phyloP scores from a whole-genome alignment of 2,888 invertebrate genomes.

The Tetramorium bicarinatum region DNA sequence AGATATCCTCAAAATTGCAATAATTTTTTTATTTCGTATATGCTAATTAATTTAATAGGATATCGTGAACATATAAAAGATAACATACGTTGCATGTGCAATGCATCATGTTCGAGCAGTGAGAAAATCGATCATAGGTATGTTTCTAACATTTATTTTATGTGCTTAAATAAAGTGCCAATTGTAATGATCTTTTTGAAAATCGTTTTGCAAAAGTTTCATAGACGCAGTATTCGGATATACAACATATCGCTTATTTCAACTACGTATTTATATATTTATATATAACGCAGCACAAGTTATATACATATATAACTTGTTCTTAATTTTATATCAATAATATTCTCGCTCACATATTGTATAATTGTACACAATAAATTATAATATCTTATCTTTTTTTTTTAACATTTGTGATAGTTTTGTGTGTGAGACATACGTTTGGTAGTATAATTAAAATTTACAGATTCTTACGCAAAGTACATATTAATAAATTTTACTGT shows the following conservation, averaged over 20 bases:
- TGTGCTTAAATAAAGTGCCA: constrained; percentile 7
- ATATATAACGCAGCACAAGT: constrained; percentile 5
- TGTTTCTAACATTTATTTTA: constrained; percentile 21
- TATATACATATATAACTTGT: background rate
- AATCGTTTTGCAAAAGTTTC: constrained; percentile 18
- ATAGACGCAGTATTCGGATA: background rate
- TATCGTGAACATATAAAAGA: constrained; percentile 54
- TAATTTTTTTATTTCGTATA: constrained; percentile 40
- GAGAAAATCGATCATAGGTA: constrained; percentile 8
- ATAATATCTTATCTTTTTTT: background rate
- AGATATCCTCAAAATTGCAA: background rate
- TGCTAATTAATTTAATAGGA: constrained; percentile 18
- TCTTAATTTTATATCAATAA: background rate
- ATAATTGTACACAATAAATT: background rate
- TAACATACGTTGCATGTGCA: constrained; percentile 66
- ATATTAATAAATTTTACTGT: background rate
- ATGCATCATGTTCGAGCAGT: constrained; percentile 13
- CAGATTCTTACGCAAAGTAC: background rate
- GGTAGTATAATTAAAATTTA: background rate
- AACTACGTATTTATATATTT: background rate
- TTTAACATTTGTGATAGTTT: background rate
- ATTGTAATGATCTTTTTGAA: background rate
- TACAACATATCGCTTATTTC: background rate
- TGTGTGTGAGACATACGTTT: background rate
- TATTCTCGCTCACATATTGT: background rate